phyloP scores from a whole-genome alignment of 1,140 invertebrate genomes.

The Ectropis grisescens region DNA sequence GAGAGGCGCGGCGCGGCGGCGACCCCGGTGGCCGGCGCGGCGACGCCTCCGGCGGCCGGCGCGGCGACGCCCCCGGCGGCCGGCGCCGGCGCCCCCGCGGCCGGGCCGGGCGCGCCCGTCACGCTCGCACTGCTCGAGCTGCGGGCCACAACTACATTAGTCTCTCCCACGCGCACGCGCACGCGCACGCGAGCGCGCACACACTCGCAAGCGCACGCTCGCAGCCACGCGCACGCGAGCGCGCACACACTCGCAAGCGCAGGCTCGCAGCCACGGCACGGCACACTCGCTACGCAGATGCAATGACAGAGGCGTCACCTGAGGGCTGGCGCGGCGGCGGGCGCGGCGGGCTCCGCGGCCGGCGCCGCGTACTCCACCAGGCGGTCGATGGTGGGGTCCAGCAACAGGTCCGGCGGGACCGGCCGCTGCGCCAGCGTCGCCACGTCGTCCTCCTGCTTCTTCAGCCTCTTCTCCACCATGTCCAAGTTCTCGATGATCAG shows the following conservation, averaged over 20 bases:
- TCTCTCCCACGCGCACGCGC: slow-evolving; percentile 7
- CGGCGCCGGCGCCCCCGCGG: slow-evolving; percentile 10
- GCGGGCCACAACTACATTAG: neutral
- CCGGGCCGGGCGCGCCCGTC: slow-evolving; percentile 11
- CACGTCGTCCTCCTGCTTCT: slow-evolving; percentile 85
- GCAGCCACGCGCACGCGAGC: slow-evolving; percentile 8
- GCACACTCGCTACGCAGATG: slow-evolving; percentile 20
- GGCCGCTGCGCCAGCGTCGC: slow-evolving; percentile 79
- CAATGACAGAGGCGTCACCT: slow-evolving; percentile 50
- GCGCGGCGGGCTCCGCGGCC: slow-evolving; percentile 35
- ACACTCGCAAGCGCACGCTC: no score
- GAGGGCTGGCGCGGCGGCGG: slow-evolving; percentile 36
- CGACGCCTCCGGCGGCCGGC: slow-evolving; percentile 18
- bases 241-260: slow-evolving; percentile 9
- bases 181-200: slow-evolving; percentile 4
- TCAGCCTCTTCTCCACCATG: slow-evolving; percentile 85
- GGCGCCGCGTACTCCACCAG: slow-evolving; percentile 79
- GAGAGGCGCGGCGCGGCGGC: slow-evolving; percentile 43
- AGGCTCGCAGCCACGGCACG: slow-evolving; percentile 6
- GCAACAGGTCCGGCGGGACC: slow-evolving; percentile 78
- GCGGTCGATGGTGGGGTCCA: slow-evolving; percentile 83
- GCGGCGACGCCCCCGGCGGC: slow-evolving; percentile 32
- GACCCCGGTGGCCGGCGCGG: slow-evolving; percentile 13
- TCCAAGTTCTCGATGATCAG: slow-evolving; percentile 90
- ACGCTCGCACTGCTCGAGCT: slow-evolving; percentile 26